phyloP scores from a whole-genome alignment of 2,888 invertebrate genomes.

The Antheraea assamensis region DNA sequence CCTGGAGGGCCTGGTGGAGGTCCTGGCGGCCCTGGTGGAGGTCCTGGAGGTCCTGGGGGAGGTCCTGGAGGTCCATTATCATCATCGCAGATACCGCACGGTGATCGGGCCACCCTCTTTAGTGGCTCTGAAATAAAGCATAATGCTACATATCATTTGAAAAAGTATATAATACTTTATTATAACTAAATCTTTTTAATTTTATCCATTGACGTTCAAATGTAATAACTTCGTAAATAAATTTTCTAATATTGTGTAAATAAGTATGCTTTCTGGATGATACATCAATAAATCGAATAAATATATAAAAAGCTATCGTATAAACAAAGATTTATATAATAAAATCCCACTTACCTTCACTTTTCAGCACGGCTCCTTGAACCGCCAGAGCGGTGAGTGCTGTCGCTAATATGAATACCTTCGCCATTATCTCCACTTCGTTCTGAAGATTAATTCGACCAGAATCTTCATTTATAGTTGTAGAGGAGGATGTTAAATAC shows the following conservation, averaged over 20 bases:
- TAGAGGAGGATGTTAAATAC: slow-evolving; percentile 35
- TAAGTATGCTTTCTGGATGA: neutral
- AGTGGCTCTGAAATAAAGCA: slow-evolving; percentile 25
- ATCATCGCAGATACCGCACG: slow-evolving; percentile 28
- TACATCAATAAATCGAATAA: neutral
- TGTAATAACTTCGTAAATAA: neutral
- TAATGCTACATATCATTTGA: neutral
- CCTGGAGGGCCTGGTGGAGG: slow-evolving; percentile 4
- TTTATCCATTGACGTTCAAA: neutral
- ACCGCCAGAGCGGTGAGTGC: slow-evolving; percentile 33
- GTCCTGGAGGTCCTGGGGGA: slow-evolving; percentile 20
- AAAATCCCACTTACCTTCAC: slow-evolving; percentile 30
- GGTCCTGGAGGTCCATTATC: slow-evolving; percentile 12
- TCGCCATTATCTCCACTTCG: slow-evolving; percentile 35
- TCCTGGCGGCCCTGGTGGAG: neutral
- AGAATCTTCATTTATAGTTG: slow-evolving; percentile 53
- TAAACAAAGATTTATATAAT: neutral
- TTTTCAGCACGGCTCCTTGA: slow-evolving; percentile 33
- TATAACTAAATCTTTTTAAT: too few relatives aligned
- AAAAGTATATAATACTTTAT: neutral
- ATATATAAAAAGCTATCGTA: neutral
- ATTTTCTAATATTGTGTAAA: neutral
- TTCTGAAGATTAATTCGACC: slow-evolving; percentile 39
- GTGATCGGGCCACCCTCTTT: slow-evolving; percentile 29
- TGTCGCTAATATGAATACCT: slow-evolving; percentile 29